These are phyloP conservation scores for Phoxinus phoxinus DNA, from an alignment of 2,113 vertebrate species.

Conservation along the genomic window DNA sequence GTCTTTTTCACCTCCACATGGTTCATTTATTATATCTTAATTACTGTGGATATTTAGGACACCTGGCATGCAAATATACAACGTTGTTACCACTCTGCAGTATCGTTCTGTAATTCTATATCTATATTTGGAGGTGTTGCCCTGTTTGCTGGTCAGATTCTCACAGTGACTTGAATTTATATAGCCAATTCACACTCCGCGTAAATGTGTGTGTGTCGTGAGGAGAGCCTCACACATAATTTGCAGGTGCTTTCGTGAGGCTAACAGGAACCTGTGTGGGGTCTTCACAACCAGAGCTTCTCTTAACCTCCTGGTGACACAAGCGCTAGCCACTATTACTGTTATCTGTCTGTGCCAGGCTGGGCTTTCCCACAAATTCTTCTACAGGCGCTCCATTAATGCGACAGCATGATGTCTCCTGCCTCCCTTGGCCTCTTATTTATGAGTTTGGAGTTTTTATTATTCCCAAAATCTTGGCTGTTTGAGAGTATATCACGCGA, in stretches of 20 bases:
- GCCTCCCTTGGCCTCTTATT: conserved; percentile 23
- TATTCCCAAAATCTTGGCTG: neutral
- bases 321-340: conserved; percentile 22
- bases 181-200: neutral
- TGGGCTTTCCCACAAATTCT: conserved; percentile 45
- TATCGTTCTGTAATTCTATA: neutral
- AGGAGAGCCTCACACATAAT: neutral
- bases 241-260: conserved; percentile 29
- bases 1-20: conserved; percentile 55
- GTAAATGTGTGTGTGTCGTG: neutral
- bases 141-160: neutral
- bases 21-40: conserved; percentile 64
- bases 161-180: neutral
- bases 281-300: neutral
- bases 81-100: too few relatives aligned
- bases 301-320: conserved; percentile 32
- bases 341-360: conserved; percentile 62
- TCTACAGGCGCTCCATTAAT: conserved; percentile 60
- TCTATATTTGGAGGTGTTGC: neutral
- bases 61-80: conserved; percentile 63
- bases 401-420: conserved; percentile 60
- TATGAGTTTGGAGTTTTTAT: neutral
- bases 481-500: neutral
- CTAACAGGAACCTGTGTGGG: conserved; percentile 3
- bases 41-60: conserved; percentile 70